These are phyloP conservation scores for Myxocyprinus asiaticus DNA, from an alignment of 2,113 vertebrate genomes.

Conservation along the genomic window DNA sequence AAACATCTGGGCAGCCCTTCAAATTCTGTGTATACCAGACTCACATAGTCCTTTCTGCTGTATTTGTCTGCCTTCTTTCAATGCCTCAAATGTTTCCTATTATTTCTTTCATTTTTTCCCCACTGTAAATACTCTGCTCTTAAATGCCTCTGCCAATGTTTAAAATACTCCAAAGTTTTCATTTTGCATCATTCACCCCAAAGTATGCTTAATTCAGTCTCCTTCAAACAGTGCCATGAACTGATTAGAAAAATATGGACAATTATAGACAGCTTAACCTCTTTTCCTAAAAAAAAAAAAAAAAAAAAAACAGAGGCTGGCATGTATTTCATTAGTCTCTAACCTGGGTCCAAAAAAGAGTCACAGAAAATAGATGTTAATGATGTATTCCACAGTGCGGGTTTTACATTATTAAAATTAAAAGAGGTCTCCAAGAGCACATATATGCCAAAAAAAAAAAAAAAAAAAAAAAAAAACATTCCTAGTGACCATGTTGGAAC, in stretches of 20 bases:
- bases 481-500: background rate
- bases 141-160: slow-evolving; percentile 48
- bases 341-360: slow-evolving; percentile 42
- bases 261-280: slow-evolving; percentile 55
- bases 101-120: slow-evolving; percentile 55
- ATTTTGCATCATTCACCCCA: slow-evolving; percentile 60
- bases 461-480: slow-evolving; percentile 7
- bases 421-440: background rate
- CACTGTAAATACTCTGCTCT: slow-evolving; percentile 59
- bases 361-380: slow-evolving; percentile 47
- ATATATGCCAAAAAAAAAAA: no score
- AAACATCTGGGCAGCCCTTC: slow-evolving; percentile 6
- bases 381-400: slow-evolving; percentile 43
- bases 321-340: slow-evolving; percentile 45
- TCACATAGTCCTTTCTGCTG: slow-evolving; percentile 25
- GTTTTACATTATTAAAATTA: slow-evolving; percentile 51
- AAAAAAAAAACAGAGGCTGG: background rate
- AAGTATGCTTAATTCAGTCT: slow-evolving; percentile 53
- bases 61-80: slow-evolving; percentile 46
- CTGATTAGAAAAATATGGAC: slow-evolving; percentile 60
- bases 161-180: slow-evolving; percentile 55
- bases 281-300: slow-evolving; percentile 32
- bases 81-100: slow-evolving; percentile 60
- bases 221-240: slow-evolving; percentile 49
- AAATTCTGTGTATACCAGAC: slow-evolving; percentile 23